Percentiles rank a stretch among this genome's conserved stretches.
phyloP scores from a whole-genome alignment of 2,797 vertebrate genomes.

The Odontamblyopus rebecca region DNA sequence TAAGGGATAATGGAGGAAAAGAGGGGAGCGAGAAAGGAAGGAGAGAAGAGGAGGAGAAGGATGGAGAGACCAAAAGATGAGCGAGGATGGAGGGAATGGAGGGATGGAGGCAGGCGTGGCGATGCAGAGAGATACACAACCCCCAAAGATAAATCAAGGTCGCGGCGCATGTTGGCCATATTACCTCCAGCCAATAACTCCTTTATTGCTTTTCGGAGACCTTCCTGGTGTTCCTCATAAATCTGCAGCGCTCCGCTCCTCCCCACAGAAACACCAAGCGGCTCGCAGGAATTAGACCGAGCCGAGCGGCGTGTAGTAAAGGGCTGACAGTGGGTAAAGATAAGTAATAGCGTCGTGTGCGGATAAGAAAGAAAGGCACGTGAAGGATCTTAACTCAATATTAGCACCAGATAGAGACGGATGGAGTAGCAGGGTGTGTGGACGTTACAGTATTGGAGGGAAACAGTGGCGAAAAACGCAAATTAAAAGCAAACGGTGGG shows the following conservation, averaged over 20 bases:
- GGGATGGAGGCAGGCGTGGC: conserved; percentile 49
- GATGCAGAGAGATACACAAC: conserved; percentile 63
- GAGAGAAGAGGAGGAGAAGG: too few relatives aligned
- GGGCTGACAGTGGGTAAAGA: conserved; percentile 27
- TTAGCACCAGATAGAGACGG: neutral
- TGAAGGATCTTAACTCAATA: conserved; percentile 5
- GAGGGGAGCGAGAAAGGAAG: conserved; percentile 63
- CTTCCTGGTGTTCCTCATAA: conserved; percentile 63
- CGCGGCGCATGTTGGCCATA: conserved; percentile 68
- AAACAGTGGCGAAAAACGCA: neutral
- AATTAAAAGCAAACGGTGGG: neutral
- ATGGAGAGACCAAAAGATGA: conserved; percentile 42
- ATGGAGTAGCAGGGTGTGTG: neutral
- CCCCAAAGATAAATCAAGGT: conserved; percentile 75
- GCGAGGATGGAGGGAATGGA: conserved; percentile 53
- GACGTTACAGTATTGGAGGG: neutral
- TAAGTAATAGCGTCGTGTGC: conserved; percentile 6
- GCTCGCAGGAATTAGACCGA: conserved; percentile 25
- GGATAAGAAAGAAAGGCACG: conserved; percentile 1
- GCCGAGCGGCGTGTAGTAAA: conserved; percentile 24
- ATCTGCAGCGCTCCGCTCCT: conserved; percentile 66
- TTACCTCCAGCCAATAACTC: conserved; percentile 76
- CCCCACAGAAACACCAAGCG: conserved; percentile 47
- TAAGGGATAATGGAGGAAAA: too few relatives aligned
- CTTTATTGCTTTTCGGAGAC: conserved; percentile 77